A percentile compares a stretch with the other conserved stretches of the same genome.
These are phyloP conservation scores for Neria commutata DNA, from an alignment of 2,888 invertebrate species.

Conservation along the genomic window DNA sequence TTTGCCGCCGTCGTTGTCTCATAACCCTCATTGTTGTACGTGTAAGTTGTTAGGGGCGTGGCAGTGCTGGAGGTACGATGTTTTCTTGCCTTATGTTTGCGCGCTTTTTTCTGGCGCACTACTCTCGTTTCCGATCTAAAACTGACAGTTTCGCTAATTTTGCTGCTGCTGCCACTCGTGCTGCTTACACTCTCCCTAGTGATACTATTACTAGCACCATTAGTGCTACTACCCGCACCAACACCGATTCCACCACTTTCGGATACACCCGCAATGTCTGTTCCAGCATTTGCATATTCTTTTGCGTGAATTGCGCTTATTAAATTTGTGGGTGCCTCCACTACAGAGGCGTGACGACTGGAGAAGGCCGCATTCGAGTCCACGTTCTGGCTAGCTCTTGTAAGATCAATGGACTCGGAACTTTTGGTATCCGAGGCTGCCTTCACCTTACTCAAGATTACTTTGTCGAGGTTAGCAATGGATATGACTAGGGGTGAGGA, in stretches of 20 bases:
- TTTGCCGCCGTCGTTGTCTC: slow-evolving; percentile 9
- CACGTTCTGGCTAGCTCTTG: background rate
- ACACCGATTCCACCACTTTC: slow-evolving; percentile 24
- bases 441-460: slow-evolving; percentile 60
- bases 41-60: slow-evolving; percentile 10
- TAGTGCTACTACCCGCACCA: slow-evolving; percentile 25
- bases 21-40: background rate
- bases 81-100: slow-evolving; percentile 36
- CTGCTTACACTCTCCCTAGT: slow-evolving; percentile 29
- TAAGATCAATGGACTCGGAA: slow-evolving; percentile 13
- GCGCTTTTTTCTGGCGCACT: slow-evolving; percentile 49
- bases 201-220: slow-evolving; percentile 37
- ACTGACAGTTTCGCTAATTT: slow-evolving; percentile 49
- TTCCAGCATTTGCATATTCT: background rate
- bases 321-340: slow-evolving; percentile 43
- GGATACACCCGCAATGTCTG: slow-evolving; percentile 20
- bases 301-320: slow-evolving; percentile 3
- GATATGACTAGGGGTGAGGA: slow-evolving; percentile 62
- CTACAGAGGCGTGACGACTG: slow-evolving; percentile 45
- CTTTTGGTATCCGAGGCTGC: slow-evolving; percentile 28
- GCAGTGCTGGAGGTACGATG: slow-evolving; percentile 10
- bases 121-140: slow-evolving; percentile 56
- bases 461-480: slow-evolving; percentile 61
- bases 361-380: slow-evolving; percentile 55
- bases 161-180: slow-evolving; percentile 30